Evolutionary conservation across 2,888 invertebrate genomes (phyloP), one percentile per base, ranked within the genome.

Genomic region (Hypomecis atomaria): DNA sequence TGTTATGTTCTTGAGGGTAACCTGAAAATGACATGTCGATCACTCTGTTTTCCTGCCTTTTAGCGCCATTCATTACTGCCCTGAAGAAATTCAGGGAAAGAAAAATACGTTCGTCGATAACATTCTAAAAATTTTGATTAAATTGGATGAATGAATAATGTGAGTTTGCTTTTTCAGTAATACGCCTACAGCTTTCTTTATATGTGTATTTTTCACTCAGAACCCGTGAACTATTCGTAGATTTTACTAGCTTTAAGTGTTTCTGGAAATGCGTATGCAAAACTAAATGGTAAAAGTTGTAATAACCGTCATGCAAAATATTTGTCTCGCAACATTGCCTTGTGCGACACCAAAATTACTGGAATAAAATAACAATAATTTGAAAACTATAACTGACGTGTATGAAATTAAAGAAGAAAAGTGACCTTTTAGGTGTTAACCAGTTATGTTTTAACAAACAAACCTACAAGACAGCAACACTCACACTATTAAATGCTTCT

Each of bases 181-280:
- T 47, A 49, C 33, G 7, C 34, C 34, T 7, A 50, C n/a, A 34
- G 33, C 33, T 9, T 44, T 36, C 6, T 36, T 44, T 55, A 7
- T 36, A 40, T 40, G 8, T 23, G 37, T 5, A 52, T 43, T 59
- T 63, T 66, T 69, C 64, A 88, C 89, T 90, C 90, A 88, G 83
- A 86, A 84, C 83, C 79, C 76, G 78, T 65, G 70, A 53, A 71
- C 73, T 68, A 53, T 58, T 57, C 73, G 78, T 83, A 82, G 81
- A 73, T 76, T 86, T 90, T 90, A 87, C 23, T 91, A 92, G 92
- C 92, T 92, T 92, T 92, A 91, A 91, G 90, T 92, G 92, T 92
- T 88, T 81, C 82, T 83, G 78, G 81, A 83, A 86, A 82, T 77
- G 84, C 87, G 82, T 87, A 54, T 85, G 81, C 84, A 80, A 87